These are phyloP conservation scores for Sarcophaga peregrina DNA, from an alignment of 1,140 invertebrate species.

Conservation along the genomic window DNA sequence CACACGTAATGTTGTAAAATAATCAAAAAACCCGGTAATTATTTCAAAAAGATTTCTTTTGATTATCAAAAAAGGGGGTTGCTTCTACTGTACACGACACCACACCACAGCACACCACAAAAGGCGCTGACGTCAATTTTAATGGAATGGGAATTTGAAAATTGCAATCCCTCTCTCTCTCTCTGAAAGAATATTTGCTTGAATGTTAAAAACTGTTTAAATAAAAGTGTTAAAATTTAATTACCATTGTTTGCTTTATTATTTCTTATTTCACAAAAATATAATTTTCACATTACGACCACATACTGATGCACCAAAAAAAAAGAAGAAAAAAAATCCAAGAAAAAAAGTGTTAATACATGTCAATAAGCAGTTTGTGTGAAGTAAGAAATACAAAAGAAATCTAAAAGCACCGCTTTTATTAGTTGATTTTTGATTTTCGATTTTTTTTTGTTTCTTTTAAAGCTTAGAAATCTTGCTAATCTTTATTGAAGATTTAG, in stretches of 20 bases:
- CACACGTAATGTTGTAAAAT: background rate
- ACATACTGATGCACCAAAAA: background rate
- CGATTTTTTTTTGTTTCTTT: too few species aligned
- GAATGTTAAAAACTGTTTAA: background rate
- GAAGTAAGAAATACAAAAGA: background rate
- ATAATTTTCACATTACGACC: conserved; percentile 37
- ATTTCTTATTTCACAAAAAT: too few species aligned
- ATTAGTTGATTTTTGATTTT: background rate
- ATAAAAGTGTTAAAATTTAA: conserved; percentile 17
- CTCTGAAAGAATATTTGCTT: background rate
- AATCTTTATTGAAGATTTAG: background rate
- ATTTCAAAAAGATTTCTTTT: background rate
- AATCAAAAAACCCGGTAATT: background rate
- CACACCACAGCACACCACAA: background rate
- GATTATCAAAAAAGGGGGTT: background rate
- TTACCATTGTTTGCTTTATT: conserved; percentile 21
- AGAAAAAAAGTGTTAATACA: conserved; percentile 27
- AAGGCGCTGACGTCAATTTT: conserved; percentile 8
- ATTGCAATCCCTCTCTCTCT: background rate
- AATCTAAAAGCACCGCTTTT: background rate
- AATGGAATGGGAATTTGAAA: conserved; percentile 9
- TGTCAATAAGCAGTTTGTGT: background rate
- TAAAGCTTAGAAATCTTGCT: too few species aligned
- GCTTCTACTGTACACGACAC: too few species aligned
- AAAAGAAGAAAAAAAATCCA: too few species aligned